Evolutionary conservation across 2,888 invertebrate genomes (phyloP).

Genomic region (Andrena haemorrhoa): DNA sequence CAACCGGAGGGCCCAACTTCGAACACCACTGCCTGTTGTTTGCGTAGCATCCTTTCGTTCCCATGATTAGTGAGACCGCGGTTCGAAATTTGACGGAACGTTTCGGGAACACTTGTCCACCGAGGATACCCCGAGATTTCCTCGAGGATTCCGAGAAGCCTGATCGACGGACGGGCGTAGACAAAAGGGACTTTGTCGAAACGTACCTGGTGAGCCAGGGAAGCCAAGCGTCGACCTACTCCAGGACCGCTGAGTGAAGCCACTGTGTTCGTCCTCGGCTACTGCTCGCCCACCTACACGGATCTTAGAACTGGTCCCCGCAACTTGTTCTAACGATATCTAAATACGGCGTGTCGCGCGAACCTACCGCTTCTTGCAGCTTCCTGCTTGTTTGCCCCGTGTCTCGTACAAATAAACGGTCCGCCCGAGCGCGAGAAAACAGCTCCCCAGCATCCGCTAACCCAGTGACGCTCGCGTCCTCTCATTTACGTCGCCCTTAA

Average conservation of each 20-base stretch:
- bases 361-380: slow-evolving; percentile 32
- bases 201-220: slow-evolving; percentile 68
- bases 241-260: slow-evolving; percentile 20
- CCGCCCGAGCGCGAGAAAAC: neutral
- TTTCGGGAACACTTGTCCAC: neutral
- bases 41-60: slow-evolving; percentile 14
- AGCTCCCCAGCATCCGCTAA: slow-evolving; percentile 9
- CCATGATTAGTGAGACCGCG: slow-evolving; percentile 24
- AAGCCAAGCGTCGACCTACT: slow-evolving; percentile 52
- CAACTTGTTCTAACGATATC: slow-evolving; percentile 62
- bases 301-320: slow-evolving; percentile 53
- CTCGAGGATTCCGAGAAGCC: slow-evolving; percentile 56
- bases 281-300: slow-evolving; percentile 63
- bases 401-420: slow-evolving; percentile 27
- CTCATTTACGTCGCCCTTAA: slow-evolving; percentile 12
- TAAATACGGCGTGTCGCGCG: slow-evolving; percentile 57
- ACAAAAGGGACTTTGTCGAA: slow-evolving; percentile 69
- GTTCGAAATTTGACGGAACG: slow-evolving; percentile 30
- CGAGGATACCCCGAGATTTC: slow-evolving; percentile 36
- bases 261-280: slow-evolving; percentile 41
- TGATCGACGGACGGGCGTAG: slow-evolving; percentile 30
- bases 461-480: slow-evolving; percentile 35
- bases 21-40: slow-evolving; percentile 13
- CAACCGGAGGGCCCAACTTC: neutral
- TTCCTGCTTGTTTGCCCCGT: slow-evolving; percentile 27